Conservation (phyloP, 2,113 vertebrate genomes). For the Elgaria multicarinata region DNA sequence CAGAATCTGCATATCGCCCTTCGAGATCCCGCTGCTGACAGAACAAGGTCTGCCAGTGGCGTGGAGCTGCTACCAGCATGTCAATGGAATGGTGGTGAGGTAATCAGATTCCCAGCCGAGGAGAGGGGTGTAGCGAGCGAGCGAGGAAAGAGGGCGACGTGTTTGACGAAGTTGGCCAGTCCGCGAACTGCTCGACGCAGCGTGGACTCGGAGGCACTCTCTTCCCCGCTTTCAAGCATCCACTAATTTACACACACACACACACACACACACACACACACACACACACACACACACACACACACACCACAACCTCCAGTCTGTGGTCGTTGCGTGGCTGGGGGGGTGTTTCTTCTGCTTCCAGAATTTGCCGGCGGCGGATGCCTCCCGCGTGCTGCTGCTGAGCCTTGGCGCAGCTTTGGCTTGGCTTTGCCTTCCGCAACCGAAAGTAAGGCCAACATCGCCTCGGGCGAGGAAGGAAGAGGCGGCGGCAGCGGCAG, state of each 20-base stretch:
- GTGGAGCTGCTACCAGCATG: background rate
- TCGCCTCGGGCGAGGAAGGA: conserved; percentile 52
- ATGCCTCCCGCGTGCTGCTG: background rate
- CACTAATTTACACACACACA: no score
- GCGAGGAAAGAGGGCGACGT: background rate
- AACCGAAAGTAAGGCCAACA: conserved; percentile 46
- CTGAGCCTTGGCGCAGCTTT: background rate
- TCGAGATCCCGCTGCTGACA: conserved; percentile 1
- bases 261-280: background rate
- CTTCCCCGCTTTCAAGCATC: background rate
- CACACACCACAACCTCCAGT: background rate
- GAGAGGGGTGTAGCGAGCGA: background rate
- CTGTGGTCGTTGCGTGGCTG: background rate
- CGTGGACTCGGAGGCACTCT: background rate
- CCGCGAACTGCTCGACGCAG: background rate
- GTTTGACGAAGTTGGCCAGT: background rate
- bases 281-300: no score
- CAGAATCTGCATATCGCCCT: background rate
- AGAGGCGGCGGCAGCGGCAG: conserved; percentile 16
- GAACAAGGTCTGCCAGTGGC: background rate
- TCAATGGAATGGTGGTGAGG: background rate
- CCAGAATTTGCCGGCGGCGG: background rate
- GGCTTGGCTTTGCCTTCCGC: background rate
- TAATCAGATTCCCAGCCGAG: background rate
- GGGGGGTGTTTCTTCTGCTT: background rate